Evolutionary conservation across 2,888 invertebrate genomes (phyloP).

Genomic region (Cheilosia variabilis): DNA sequence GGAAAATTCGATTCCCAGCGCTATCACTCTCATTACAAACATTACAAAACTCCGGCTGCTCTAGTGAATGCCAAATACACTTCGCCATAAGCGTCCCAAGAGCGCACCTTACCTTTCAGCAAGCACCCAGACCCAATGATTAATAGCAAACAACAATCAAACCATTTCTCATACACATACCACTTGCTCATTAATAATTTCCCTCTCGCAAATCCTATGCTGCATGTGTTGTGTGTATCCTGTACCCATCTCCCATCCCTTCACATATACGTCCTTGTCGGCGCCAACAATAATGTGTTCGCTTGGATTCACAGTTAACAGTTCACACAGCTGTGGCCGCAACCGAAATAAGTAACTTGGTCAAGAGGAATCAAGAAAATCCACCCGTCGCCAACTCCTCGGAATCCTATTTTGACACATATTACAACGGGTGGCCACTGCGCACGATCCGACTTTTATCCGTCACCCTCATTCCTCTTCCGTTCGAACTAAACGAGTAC

Average conservation of each 20-base stretch:
- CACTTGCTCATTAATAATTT: conserved; percentile 1
- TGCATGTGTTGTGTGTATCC: background rate
- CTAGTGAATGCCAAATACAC: background rate
- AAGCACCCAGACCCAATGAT: conserved; percentile 14
- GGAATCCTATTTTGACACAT: conserved; percentile 51
- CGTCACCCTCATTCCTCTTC: conserved; percentile 1
- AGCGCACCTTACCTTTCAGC: background rate
- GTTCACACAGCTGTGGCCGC: conserved; percentile 21
- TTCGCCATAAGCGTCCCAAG: background rate
- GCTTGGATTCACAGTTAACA: background rate
- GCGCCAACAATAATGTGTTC: background rate
- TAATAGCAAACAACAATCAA: conserved; percentile 40
- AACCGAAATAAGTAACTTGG: conserved; percentile 33
- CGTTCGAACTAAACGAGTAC: background rate
- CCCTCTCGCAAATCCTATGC: background rate
- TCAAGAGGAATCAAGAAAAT: conserved; percentile 38
- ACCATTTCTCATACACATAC: conserved; percentile 15
- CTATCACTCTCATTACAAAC: background rate
- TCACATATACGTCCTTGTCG: background rate
- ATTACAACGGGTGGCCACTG: conserved; percentile 5
- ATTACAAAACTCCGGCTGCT: background rate
- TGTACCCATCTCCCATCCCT: background rate
- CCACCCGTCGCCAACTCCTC: conserved; percentile 37
- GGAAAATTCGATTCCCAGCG: no score
- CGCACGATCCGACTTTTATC: conserved; percentile 13